Evolutionary conservation across 2,797 vertebrate species (phyloP).

Genomic region (Buceros bicornis): DNA sequence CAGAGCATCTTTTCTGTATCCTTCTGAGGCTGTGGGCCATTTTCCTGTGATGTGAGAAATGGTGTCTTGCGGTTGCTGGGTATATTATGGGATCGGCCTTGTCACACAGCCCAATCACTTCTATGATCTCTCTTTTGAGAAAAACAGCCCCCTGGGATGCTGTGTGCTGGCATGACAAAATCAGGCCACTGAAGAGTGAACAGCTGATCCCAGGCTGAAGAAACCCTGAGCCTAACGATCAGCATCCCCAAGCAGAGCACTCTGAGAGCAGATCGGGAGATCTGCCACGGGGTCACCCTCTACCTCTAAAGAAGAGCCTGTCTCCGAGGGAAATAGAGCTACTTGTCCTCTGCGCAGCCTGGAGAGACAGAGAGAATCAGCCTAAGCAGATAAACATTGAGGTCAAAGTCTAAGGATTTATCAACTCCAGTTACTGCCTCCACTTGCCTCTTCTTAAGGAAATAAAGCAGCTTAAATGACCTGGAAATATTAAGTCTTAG

Average conservation of each 20-base stretch:
- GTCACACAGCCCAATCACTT: not conserved
- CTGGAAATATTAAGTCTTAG: not conserved
- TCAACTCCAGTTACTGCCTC: not conserved
- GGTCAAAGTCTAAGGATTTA: not conserved
- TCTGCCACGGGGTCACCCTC: not conserved
- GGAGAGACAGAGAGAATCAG: not conserved
- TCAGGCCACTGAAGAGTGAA: not conserved
- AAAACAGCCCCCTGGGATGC: not conserved
- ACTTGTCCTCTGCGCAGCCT: not conserved
- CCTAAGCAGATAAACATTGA: not conserved
- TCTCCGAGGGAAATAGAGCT: not conserved
- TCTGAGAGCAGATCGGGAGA: not conserved
- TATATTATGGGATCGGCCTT: not conserved
- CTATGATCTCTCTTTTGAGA: not conserved
- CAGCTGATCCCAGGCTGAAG: not conserved
- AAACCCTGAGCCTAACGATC: not conserved
- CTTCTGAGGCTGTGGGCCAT: not conserved
- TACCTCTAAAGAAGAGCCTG: not conserved
- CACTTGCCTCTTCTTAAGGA: not conserved
- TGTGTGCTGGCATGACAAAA: not conserved
- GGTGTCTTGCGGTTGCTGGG: not conserved
- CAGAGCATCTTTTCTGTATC: not conserved
- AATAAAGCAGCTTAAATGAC: constrained; percentile 2
- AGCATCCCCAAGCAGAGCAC: not conserved
- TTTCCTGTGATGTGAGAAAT: not conserved